Conservation (phyloP, 2,888 invertebrate species). For the Holacanthella duospinosa region DNA sequence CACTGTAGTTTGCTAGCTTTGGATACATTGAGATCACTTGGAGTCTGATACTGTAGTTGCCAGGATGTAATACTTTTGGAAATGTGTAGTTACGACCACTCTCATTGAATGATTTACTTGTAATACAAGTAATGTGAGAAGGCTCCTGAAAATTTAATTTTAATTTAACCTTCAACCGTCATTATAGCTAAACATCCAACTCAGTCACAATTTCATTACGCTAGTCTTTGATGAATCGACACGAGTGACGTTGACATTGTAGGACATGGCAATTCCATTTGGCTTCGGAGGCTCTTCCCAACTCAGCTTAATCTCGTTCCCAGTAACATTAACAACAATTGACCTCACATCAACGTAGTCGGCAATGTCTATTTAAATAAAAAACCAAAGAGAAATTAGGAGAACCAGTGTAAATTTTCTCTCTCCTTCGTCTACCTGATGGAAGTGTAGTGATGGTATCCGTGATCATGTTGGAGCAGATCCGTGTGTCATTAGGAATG, state of each 20-base stretch:
- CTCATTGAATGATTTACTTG: conserved; percentile 44
- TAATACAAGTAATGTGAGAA: conserved; percentile 51
- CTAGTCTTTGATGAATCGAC: conserved; percentile 56
- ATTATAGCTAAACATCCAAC: conserved; percentile 3
- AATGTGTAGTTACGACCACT: conserved; percentile 26
- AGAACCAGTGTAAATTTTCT: not conserved
- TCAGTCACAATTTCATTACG: conserved; percentile 11
- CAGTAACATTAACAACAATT: conserved; percentile 41
- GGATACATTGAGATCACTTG: conserved; percentile 43
- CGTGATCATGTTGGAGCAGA: conserved; percentile 41
- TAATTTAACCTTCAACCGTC: not conserved
- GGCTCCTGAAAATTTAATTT: conserved; percentile 1
- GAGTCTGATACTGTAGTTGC: conserved; percentile 44
- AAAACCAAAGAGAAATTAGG: conserved; percentile 15
- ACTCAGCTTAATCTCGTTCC: conserved; percentile 53
- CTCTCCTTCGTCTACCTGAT: conserved; percentile 10
- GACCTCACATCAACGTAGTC: conserved; percentile 53
- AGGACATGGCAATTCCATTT: conserved; percentile 68
- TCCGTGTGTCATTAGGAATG: conserved; percentile 41
- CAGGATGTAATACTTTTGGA: conserved; percentile 37
- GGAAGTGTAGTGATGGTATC: conserved; percentile 47
- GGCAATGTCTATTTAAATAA: conserved; percentile 53
- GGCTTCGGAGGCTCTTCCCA: conserved; percentile 76
- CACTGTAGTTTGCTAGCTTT: conserved; percentile 34
- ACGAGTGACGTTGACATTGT: conserved; percentile 63